These are phyloP conservation scores for Tuta absoluta DNA, from an alignment of 2,888 invertebrate genomes.

Conservation along the genomic window DNA sequence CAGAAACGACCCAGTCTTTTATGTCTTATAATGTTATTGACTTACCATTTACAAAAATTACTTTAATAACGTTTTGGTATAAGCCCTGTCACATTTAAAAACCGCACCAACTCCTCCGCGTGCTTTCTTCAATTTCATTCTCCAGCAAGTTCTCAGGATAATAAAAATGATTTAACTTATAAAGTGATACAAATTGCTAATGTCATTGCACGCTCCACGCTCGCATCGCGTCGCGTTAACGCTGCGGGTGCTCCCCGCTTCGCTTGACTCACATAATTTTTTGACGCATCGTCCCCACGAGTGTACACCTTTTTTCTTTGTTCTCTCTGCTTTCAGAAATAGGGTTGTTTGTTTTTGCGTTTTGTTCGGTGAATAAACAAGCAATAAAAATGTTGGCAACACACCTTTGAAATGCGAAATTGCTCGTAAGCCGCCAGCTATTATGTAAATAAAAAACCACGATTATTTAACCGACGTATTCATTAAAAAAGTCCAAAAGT, in stretches of 20 bases:
- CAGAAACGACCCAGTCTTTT: neutral
- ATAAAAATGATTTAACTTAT: slow-evolving; percentile 15
- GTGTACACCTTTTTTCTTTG: slow-evolving; percentile 62
- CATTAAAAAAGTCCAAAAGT: neutral
- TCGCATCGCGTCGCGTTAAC: slow-evolving; percentile 29
- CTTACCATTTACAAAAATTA: neutral
- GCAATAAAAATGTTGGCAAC: slow-evolving; percentile 1
- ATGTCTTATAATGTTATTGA: neutral
- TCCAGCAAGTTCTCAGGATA: neutral
- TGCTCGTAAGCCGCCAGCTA: neutral
- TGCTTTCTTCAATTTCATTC: slow-evolving; percentile 10
- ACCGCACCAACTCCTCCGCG: neutral
- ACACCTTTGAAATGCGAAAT: slow-evolving; percentile 1
- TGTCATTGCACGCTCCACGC: slow-evolving; percentile 23
- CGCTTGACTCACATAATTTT: slow-evolving; percentile 60
- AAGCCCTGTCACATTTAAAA: neutral
- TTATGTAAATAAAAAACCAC: slow-evolving; percentile 1
- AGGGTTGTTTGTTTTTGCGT: slow-evolving; percentile 53
- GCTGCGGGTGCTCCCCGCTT: slow-evolving; percentile 35
- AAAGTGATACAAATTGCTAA: slow-evolving; percentile 34
- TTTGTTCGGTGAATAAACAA: slow-evolving; percentile 3
- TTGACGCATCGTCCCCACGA: slow-evolving; percentile 63
- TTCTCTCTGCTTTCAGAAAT: slow-evolving; percentile 48
- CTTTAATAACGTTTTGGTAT: neutral
- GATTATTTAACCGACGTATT: neutral